Conservation (phyloP, 35 echinoderm and acorn worm species). For the Apostichopus parvimensis region DNA sequence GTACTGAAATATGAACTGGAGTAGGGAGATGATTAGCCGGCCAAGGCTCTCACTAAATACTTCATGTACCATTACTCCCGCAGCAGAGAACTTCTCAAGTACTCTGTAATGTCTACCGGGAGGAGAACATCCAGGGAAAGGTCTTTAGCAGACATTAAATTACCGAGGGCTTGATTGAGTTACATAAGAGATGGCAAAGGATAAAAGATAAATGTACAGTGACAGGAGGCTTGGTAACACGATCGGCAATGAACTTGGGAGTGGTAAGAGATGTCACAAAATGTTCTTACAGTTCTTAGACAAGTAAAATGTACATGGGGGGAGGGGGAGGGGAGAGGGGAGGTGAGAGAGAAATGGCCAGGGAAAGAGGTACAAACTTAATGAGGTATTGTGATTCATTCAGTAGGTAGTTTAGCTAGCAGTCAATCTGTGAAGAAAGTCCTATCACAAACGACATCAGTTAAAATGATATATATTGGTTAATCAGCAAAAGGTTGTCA, state of each 20-base stretch:
- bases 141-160: slow-evolving; percentile 15
- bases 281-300: neutral
- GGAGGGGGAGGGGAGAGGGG: neutral
- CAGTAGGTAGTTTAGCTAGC: neutral
- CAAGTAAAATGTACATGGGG: neutral
- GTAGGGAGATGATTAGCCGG: slow-evolving; percentile 22
- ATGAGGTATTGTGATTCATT: too few species aligned
- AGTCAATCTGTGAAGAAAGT: neutral
- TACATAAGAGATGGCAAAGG: slow-evolving; percentile 13
- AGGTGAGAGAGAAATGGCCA: neutral
- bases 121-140: slow-evolving; percentile 17
- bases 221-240: neutral
- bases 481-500: neutral
- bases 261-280: neutral
- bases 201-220: neutral
- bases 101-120: slow-evolving; percentile 8
- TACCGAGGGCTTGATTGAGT: slow-evolving; percentile 16
- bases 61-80: slow-evolving; percentile 11
- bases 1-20: slow-evolving; percentile 29
- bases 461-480: neutral
- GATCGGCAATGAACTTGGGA: slow-evolving; percentile 1
- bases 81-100: slow-evolving; percentile 19
- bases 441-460: neutral
- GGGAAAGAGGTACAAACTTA: slow-evolving; percentile 5
- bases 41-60: slow-evolving; percentile 22